Evolutionary conservation across 2,113 vertebrate genomes (phyloP).

Genomic region (Onychorhynchus coronatus): DNA sequence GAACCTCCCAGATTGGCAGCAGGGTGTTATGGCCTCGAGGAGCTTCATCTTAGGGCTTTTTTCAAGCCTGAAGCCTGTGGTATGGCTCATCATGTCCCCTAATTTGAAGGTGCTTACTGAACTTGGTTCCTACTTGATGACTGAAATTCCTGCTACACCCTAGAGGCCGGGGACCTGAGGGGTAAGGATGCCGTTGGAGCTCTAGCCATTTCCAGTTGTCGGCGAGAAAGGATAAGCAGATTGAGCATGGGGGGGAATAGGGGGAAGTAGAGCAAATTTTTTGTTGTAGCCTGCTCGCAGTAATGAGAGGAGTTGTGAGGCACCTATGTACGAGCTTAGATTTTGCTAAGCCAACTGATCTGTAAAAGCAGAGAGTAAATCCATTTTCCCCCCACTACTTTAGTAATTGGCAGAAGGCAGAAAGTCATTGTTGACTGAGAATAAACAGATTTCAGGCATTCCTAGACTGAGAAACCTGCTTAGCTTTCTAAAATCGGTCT

Average conservation of each 20-base stretch:
- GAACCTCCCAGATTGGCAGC: background rate
- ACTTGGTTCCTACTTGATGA: background rate
- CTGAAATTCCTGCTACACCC: background rate
- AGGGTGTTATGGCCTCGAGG: fast-evolving
- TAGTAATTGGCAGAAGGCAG: constrained; percentile 57
- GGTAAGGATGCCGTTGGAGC: background rate
- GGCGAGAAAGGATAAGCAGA: background rate
- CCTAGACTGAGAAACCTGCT: constrained; percentile 59
- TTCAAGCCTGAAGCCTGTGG: background rate
- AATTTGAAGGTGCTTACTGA: background rate
- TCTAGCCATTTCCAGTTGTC: background rate
- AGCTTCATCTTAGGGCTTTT: background rate
- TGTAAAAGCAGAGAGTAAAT: constrained; percentile 44
- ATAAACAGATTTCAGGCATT: constrained; percentile 64
- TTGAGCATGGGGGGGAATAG: background rate
- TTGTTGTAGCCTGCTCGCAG: background rate
- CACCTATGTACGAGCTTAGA: background rate
- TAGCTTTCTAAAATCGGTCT: constrained; percentile 54
- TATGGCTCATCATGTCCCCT: background rate
- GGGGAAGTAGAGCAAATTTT: background rate
- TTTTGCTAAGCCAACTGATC: constrained; percentile 36
- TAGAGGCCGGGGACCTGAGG: background rate
- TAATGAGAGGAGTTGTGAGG: background rate
- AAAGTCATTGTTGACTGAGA: constrained; percentile 61
- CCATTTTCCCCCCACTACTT: background rate